phyloP scores from a whole-genome alignment of 2,113 vertebrate species.

The Phaethornis superciliosus region DNA sequence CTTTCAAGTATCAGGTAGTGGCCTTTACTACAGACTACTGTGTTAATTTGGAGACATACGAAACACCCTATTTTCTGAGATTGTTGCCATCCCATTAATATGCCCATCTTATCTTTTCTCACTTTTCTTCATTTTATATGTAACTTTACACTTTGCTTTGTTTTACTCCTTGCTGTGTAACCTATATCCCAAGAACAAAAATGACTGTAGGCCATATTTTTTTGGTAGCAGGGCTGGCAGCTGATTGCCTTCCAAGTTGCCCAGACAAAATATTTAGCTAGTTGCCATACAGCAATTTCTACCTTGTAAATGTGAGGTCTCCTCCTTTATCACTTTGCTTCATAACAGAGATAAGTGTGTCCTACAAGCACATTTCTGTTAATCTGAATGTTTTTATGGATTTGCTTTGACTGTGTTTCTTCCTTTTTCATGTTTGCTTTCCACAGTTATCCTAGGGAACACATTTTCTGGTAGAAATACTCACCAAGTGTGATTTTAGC shows the following conservation, averaged over 20 bases:
- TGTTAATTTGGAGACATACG: background rate
- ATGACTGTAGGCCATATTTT: background rate
- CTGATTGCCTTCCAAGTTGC: background rate
- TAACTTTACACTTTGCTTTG: slow-evolving; percentile 17
- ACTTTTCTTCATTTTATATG: background rate
- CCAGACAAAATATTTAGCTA: background rate
- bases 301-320: background rate
- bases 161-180: background rate
- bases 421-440: slow-evolving; percentile 48
- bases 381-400: slow-evolving; percentile 24
- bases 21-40: background rate
- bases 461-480: slow-evolving; percentile 52
- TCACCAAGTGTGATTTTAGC: slow-evolving; percentile 58
- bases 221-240: background rate
- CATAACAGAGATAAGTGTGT: background rate
- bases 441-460: slow-evolving; percentile 49
- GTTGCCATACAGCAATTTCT: background rate
- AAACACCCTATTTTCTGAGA: slow-evolving; percentile 5
- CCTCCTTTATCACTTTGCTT: background rate
- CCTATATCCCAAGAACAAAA: background rate
- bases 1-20: slow-evolving; percentile 23
- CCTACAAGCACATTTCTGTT: slow-evolving; percentile 31
- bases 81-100: background rate
- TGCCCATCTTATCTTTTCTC: background rate
- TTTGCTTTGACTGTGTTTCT: slow-evolving; percentile 43